Evolutionary conservation across 2,888 invertebrate genomes (phyloP), one percentile per base, ranked within the genome.

Genomic region (Drosophila villosipedis): DNA sequence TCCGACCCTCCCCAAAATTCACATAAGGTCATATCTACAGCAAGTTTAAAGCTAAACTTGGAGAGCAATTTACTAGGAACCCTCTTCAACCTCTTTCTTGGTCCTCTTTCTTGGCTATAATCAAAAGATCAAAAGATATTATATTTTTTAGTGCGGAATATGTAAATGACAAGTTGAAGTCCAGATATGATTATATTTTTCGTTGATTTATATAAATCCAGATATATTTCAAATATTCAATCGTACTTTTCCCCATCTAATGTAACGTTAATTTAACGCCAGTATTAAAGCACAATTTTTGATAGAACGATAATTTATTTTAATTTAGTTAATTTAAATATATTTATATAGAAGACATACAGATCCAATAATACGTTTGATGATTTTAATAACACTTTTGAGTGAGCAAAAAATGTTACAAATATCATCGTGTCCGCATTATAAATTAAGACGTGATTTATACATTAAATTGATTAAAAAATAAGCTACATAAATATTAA

Each of bases 391-490:
- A 89, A 86, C 89, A 86, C 81, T 89, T 84, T 68, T 10, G 25
- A 84, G 86, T 86, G 86, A 86, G 86, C 89, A 86, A 73, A 84
- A 88, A 86, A 87, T 87, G 87, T 89, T 89, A 89, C 37, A 53
- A 65, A 68, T 59, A 57, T 58, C 63, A 53, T 80, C 62, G 41
- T 47, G 63, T 61, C 28, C 28, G 16, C 28, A 41, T 37, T 33
- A 47, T 47, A 47, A 39, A 60, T 49, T 43, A 66, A 63, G 53
- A 47, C 14, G 10, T 52, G 53, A 53, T 63, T 53, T 67, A 52
- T 37, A 58, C 41, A 43, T 58, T 5, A 35, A 59, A 47, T 53
- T 12, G 14, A 28, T n/a, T 61, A 28, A 12, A 55, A 64, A 30
- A 62, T 49, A 35, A 19, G 39, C 35, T 35, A 49, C 12, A 49